phyloP scores from a whole-genome alignment of 2,113 vertebrate genomes.

The Poeciliopsis turrubarensis region DNA sequence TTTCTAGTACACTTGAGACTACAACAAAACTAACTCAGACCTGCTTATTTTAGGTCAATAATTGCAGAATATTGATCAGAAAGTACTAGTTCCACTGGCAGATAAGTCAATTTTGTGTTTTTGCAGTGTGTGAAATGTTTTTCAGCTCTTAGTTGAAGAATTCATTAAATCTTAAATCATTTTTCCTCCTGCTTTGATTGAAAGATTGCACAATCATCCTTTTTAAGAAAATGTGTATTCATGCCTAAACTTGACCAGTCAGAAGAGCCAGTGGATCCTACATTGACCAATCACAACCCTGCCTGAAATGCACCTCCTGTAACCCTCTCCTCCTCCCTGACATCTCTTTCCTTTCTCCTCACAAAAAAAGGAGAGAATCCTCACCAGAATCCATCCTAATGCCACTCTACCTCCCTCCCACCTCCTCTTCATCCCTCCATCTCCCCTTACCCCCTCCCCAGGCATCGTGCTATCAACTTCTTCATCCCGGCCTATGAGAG shows the following conservation, averaged over 20 bases:
- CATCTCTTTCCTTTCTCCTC: conserved; percentile 71
- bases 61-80: no score
- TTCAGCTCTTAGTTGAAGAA: conserved; percentile 16
- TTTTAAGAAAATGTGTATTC: neutral
- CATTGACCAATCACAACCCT: conserved; percentile 91
- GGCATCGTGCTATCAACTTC: conserved; percentile 99
- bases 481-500: conserved; percentile 99
- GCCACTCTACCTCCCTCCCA: conserved; percentile 74
- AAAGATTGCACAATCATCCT: conserved; percentile 22
- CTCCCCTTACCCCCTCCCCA: conserved; percentile 83
- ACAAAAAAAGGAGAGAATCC: conserved; percentile 37
- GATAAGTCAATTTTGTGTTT: no score
- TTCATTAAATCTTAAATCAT: conserved; percentile 18
- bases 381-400: conserved; percentile 72
- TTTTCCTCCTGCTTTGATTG: conserved; percentile 17
- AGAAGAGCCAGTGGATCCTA: conserved; percentile 87
- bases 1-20: no score
- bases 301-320: conserved; percentile 78
- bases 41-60: no score
- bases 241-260: conserved; percentile 88
- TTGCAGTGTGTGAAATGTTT: neutral
- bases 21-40: no score
- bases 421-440: conserved; percentile 62
- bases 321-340: conserved; percentile 48
- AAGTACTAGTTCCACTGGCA: no score